Base-by-base conservation (phyloP, 2,113 vertebrate species). In the Hippocampus zosterae region DNA sequence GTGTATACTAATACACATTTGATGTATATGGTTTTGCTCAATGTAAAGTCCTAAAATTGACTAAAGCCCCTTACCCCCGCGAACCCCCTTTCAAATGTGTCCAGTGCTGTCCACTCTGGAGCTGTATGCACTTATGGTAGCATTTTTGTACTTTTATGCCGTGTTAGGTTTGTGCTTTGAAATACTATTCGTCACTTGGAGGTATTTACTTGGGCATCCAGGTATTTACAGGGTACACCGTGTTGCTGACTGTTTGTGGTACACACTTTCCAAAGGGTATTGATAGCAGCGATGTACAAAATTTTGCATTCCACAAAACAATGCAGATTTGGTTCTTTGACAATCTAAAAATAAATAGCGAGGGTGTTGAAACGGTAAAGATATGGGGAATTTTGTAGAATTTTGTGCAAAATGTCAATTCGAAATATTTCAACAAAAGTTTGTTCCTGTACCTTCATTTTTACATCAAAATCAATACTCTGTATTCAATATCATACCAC, bases 111-210 rank as follows among this genome's bases (percentile, higher is more conserved):
- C 76, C 78, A 72, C 65, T 80, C 57, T 3, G 68, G 82, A 67
- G 70, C 80, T 75, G 67, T 83, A 76, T 82, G 83, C 82, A 79
- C 70, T 72, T 81, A 79, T 44, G 82, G 89, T 88, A 89, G 89
- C 87, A 88, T 86, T 90, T 86, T 88, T 84, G 75, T 87, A 87
- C 69, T 78, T 84, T 62, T 40, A 15, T 61, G 68, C 78, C 81
- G 13, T 1, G 66, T 56, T 71, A n/a, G 66, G 40, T 81, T 76
- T 71, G 61, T 82, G 81, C 44, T 84, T 75, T 68, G 55, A 68
- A 79, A 74, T 61, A 73, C 79, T 68, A 79, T 66, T 23, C 65
- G 6, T 72, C 37, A 67, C 63, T 60, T 63, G 37, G 4, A 68
- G 69, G 48, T 72, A 41, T 69, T 72, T 68, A 65, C 46, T 42